Conservation (phyloP, 2,797 vertebrate genomes). For the Gambusia yucatana region DNA sequence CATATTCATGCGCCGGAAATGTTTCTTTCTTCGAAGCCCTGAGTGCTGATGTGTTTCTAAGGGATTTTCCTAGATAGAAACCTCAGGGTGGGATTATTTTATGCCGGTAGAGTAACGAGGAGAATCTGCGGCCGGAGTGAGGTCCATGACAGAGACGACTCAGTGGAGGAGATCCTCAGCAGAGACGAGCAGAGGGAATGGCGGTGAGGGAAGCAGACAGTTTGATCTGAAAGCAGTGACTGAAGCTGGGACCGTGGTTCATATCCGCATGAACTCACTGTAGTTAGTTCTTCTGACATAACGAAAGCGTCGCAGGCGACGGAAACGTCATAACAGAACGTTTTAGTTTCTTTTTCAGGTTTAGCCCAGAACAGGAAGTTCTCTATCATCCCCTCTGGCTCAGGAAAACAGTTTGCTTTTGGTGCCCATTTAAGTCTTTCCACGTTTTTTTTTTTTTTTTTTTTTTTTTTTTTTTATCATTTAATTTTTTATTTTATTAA, state of each 20-base stretch:
- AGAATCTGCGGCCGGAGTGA: constrained; percentile 13
- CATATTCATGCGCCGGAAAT: constrained; percentile 69
- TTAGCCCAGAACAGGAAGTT: not conserved
- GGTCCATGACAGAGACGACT: constrained; percentile 58
- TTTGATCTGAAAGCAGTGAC: not conserved
- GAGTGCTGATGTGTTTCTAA: constrained; percentile 81
- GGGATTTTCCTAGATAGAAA: not conserved
- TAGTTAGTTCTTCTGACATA: not conserved
- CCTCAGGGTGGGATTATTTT: constrained; percentile 12
- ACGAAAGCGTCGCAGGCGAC: not conserved
- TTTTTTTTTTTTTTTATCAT: too few relatives aligned
- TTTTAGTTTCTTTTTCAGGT: not conserved
- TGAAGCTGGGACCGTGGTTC: not conserved
- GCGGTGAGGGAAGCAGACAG: constrained; percentile 69
- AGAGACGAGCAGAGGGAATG: constrained; percentile 59
- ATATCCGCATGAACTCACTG: not conserved
- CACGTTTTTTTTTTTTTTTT: too few relatives aligned
- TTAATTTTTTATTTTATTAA: too few relatives aligned
- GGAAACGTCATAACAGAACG: not conserved
- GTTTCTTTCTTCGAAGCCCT: not conserved
- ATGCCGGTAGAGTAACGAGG: not conserved
- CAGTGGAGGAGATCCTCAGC: constrained; percentile 26
- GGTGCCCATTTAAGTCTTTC: not conserved
- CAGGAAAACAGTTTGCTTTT: not conserved
- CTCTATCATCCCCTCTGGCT: not conserved